Evolutionary conservation across 2,888 invertebrate genomes (phyloP), one percentile per base, ranked within the genome.

Genomic region (Sphinx pinastri): DNA sequence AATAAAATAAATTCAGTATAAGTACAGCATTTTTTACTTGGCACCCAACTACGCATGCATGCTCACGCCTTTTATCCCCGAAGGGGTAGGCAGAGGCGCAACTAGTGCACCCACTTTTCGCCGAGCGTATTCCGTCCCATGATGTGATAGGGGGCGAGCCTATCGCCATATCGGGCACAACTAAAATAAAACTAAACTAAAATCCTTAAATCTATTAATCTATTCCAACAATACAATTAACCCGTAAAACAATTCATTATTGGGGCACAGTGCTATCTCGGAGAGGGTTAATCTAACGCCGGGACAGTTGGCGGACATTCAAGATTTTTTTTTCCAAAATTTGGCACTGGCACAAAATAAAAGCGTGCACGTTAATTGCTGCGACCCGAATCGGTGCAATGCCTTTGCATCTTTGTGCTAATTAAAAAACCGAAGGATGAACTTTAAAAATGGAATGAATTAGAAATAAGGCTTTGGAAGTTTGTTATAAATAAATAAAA

Each of bases 281-380:
- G 63, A 63, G 63, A 13, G 49, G 47, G 63, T 63, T 90, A 91
- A 90, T 91, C 90, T 91, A 90, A 88, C 86, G 80, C 82, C 79
- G 74, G 77, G 75, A 75, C 80, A 77, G 83, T 84, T 92, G 91
- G 90, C 91, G 83, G 77, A 76, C 79, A 84, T 86, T 89, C 89
- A 89, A 89, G 83, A 74, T 77, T 79, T 80, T 38, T 87, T 90
- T 88, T 87, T 84, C 78, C 79, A 84, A 88, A 89, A 80, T 90
- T 91, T 92, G 93, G 92, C 92, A 88, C 87, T 51, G 79, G 79
- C 81, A 80, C 87, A 79, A 89, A 88, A 90, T 85, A 89, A 89
- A 90, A 88, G 80, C 81, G 79, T 81, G 80, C 82, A 88, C 84
- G 85, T 85, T 91, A 92, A 92, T 91, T 92, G 88, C 88, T 86